These are phyloP conservation scores for Tetrao urogallus DNA, from an alignment of 2,113 vertebrate species.

Conservation along the genomic window DNA sequence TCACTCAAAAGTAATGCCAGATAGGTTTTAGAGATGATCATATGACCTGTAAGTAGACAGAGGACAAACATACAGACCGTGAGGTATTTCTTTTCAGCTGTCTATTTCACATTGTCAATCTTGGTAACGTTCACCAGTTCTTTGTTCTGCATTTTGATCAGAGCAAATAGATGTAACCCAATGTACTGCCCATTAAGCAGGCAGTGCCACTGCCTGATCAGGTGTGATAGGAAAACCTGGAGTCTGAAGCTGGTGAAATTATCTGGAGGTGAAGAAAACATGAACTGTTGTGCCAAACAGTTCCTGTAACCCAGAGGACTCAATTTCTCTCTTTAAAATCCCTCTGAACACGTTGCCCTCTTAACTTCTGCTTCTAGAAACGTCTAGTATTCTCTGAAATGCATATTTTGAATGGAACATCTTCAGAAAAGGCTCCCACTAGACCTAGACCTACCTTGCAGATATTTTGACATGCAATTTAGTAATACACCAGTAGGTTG, in stretches of 20 bases:
- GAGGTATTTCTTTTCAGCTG: background rate
- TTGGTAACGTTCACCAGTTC: background rate
- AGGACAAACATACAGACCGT: background rate
- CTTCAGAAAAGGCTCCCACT: background rate
- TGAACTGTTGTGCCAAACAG: background rate
- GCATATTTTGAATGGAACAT: background rate
- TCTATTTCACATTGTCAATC: background rate
- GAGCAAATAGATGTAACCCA: background rate
- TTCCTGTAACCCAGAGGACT: background rate
- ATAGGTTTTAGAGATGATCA: background rate
- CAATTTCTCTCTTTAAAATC: background rate
- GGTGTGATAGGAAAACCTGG: background rate
- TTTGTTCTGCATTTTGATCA: background rate
- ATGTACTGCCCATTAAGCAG: background rate
- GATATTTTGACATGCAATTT: background rate
- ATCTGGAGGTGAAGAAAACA: background rate
- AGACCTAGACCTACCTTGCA: background rate
- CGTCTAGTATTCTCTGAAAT: background rate
- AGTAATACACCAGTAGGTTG: background rate
- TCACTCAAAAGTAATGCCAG: background rate
- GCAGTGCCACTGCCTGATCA: background rate
- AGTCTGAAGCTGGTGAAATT: background rate
- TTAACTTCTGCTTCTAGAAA: background rate
- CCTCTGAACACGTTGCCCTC: background rate
- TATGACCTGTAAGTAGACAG: background rate